Base-by-base conservation (phyloP, 2,888 invertebrate species). In the Dinocampus coccinellae region DNA sequence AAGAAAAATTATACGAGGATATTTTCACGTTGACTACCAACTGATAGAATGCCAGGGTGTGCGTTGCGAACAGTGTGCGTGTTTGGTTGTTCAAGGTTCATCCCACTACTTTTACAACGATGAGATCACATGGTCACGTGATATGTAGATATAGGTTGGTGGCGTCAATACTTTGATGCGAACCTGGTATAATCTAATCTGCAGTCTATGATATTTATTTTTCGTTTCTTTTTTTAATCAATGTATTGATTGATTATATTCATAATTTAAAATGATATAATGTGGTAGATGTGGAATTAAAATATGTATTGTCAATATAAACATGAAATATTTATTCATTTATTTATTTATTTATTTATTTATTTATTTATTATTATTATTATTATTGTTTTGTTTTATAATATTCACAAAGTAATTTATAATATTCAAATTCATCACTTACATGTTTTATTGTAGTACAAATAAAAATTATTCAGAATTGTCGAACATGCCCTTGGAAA, bases 401-500 rank as follows among this genome's bases (percentile, higher is more conserved):
- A n/a, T n/a, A n/a, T n/a, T n/a, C n/a, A n/a, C n/a, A n/a, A n/a
- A n/a, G n/a, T n/a, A n/a, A n/a, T n/a, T n/a, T n/a, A n/a, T n/a
- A n/a, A n/a, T n/a, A n/a, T n/a, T n/a, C n/a, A n/a, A n/a, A n/a
- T n/a, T n/a, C n/a, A n/a, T n/a, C n/a, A n/a, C n/a, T n/a, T n/a
- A n/a, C n/a, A n/a, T n/a, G n/a, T n/a, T n/a, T n/a, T n/a, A n/a
- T n/a, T n/a, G n/a, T 16, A 7, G 6, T 16, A n/a, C 4, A 4
- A 47, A 16, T 3, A 20, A 16, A 16, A 7, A 16, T 47, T 47
- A 52, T 6, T 9, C 16, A 13, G 63, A 47, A 47, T 16, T 64
- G n/a, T 11, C 11, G 10, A 64, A 64, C 33, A 52, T 64, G 63
- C 2, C 63, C 63, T 47, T 64, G 63, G 52, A 64, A 64, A 29